phyloP scores from a whole-genome alignment of 2,113 vertebrate species.

The Piliocolobus tephrosceles region DNA sequence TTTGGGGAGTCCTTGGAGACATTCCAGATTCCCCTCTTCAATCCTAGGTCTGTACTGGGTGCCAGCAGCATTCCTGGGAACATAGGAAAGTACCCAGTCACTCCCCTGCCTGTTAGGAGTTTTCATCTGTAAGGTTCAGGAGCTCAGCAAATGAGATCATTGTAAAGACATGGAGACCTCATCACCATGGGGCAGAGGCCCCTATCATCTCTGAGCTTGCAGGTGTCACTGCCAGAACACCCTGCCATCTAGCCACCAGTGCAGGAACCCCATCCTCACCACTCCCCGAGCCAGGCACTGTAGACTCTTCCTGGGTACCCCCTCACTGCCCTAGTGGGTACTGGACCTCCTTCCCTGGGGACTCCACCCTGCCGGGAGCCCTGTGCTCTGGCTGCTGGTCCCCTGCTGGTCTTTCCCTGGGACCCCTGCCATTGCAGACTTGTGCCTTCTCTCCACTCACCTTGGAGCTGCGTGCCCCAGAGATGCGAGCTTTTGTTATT shows the following conservation, averaged over 20 bases:
- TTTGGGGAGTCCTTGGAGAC: neutral
- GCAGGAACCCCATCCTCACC: neutral
- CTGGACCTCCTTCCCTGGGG: rapidly evolving
- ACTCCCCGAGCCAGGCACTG: rapidly evolving
- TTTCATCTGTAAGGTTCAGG: too few relatives aligned
- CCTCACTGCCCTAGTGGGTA: rapidly evolving
- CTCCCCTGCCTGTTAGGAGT: neutral
- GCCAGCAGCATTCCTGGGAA: neutral
- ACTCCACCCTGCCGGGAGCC: neutral
- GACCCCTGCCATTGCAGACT: neutral
- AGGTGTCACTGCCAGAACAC: rapidly evolving
- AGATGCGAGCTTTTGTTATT: rapidly evolving
- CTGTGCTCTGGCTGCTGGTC: neutral
- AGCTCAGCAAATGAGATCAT: neutral
- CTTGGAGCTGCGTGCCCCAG: neutral
- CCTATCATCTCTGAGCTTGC: neutral
- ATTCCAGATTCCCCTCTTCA: neutral
- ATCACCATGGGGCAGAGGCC: neutral
- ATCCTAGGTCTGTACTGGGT: rapidly evolving
- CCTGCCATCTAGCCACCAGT: rapidly evolving
- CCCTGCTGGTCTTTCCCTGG: rapidly evolving
- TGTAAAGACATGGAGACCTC: neutral
- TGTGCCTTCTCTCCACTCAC: neutral
- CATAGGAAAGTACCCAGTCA: neutral
- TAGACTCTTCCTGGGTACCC: neutral